phyloP scores from a whole-genome alignment of 2,888 invertebrate species.

The Calameuta pallipes region DNA sequence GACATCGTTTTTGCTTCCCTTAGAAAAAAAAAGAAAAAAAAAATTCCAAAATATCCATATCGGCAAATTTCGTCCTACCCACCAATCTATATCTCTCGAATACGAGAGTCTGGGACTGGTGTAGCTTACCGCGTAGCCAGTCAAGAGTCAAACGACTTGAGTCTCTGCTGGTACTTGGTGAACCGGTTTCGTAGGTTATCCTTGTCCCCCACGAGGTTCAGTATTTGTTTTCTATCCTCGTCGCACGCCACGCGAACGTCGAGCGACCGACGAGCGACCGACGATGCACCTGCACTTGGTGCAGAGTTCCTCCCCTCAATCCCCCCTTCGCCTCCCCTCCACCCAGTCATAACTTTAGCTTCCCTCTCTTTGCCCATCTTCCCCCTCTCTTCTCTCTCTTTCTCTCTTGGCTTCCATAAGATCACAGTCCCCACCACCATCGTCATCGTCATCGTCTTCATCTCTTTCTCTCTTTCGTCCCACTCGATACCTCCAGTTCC shows the following conservation, averaged over 20 bases:
- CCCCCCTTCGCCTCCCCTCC: background rate
- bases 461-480: constrained; percentile 7
- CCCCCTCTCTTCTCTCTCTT: constrained; percentile 13
- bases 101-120: too few species aligned
- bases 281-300: constrained; percentile 59
- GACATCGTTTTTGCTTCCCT: too few species aligned
- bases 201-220: constrained; percentile 26
- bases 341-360: constrained; percentile 4
- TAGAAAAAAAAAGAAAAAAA: too few species aligned
- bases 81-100: too few species aligned
- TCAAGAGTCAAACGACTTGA: background rate
- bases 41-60: too few species aligned
- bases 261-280: constrained; percentile 56
- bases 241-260: constrained; percentile 61
- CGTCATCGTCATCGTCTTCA: too few species aligned
- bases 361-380: constrained; percentile 6
- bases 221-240: constrained; percentile 27
- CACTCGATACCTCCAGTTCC: constrained; percentile 14
- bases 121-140: too few species aligned
- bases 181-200: constrained; percentile 43
- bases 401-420: background rate
- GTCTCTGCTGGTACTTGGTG: constrained; percentile 22
- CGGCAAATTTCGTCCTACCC: too few species aligned
- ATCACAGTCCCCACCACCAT: too few species aligned
- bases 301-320: background rate